phyloP scores from a whole-genome alignment of 2,888 invertebrate genomes.

The Parthenolecanium corni region DNA sequence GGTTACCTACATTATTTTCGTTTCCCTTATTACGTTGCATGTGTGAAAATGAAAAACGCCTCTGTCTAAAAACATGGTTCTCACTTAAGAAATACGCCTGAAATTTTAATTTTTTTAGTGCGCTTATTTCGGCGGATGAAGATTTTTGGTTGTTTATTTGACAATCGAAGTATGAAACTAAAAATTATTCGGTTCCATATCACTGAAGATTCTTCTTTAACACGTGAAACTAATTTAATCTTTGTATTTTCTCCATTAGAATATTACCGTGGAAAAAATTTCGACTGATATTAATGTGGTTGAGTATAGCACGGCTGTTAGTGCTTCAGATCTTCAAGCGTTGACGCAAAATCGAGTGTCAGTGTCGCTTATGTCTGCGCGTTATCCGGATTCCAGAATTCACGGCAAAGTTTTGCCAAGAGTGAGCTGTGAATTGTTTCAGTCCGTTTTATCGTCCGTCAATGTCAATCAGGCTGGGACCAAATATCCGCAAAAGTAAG shows the following conservation, averaged over 20 bases:
- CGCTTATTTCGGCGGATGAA: too few relatives aligned
- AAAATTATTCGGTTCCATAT: too few relatives aligned
- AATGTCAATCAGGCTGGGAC: neutral
- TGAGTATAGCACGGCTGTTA: constrained; percentile 66
- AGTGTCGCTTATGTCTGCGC: constrained; percentile 57
- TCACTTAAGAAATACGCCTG: too few relatives aligned
- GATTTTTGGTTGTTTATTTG: too few relatives aligned
- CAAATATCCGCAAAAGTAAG: constrained; percentile 7
- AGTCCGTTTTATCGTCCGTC: constrained; percentile 40
- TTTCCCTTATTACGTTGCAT: too few relatives aligned
- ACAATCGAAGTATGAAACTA: too few relatives aligned
- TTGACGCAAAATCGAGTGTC: constrained; percentile 55
- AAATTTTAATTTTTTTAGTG: too few relatives aligned
- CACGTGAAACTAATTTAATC: neutral
- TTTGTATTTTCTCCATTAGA: constrained; percentile 37
- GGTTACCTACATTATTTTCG: too few relatives aligned
- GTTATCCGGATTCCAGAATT: constrained; percentile 53
- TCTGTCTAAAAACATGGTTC: too few relatives aligned
- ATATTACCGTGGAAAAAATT: constrained; percentile 57
- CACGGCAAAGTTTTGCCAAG: constrained; percentile 61
- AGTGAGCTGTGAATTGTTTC: constrained; percentile 68
- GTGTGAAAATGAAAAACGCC: too few relatives aligned
- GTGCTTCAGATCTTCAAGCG: constrained; percentile 60
- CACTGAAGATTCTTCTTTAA: too few relatives aligned
- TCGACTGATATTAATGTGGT: constrained; percentile 63